Evolutionary conservation across 1,140 invertebrate genomes (phyloP).

Genomic region (Euura lappo): DNA sequence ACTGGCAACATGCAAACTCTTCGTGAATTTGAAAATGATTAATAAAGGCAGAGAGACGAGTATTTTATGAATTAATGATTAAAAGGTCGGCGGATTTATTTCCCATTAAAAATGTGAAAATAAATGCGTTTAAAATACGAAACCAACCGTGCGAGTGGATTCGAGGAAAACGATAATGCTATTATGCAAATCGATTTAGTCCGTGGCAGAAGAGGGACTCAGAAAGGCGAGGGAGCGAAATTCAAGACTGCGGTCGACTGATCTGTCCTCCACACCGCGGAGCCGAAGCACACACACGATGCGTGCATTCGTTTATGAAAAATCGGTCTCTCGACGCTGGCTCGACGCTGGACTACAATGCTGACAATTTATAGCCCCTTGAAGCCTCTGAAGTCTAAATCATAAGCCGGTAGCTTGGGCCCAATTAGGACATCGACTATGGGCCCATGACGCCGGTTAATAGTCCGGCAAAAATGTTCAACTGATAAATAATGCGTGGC

Average conservation of each 20-base stretch:
- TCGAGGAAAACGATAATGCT: slow-evolving; percentile 2
- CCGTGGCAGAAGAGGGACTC: neutral
- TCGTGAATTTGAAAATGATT: no score
- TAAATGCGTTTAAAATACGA: neutral
- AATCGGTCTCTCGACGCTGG: neutral
- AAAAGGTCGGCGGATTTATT: neutral
- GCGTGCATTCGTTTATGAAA: no score
- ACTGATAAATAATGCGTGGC: neutral
- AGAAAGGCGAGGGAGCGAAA: neutral
- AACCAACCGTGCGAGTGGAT: neutral
- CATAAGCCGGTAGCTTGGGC: neutral
- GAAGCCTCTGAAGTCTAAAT: neutral
- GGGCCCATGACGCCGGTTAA: neutral
- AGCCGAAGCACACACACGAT: neutral
- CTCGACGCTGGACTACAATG: neutral
- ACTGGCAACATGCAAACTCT: no score
- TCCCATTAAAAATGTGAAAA: neutral
- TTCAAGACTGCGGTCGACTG: neutral
- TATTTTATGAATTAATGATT: neutral
- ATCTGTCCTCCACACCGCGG: neutral
- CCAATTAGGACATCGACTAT: slow-evolving; percentile 2
- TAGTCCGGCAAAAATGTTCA: neutral
- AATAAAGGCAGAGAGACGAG: no score
- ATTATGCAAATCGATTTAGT: slow-evolving; percentile 1
- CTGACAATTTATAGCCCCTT: neutral